Evolutionary conservation across 2,888 invertebrate species (phyloP), one percentile per base, ranked within the genome.

Genomic region (Blomia tropicalis): DNA sequence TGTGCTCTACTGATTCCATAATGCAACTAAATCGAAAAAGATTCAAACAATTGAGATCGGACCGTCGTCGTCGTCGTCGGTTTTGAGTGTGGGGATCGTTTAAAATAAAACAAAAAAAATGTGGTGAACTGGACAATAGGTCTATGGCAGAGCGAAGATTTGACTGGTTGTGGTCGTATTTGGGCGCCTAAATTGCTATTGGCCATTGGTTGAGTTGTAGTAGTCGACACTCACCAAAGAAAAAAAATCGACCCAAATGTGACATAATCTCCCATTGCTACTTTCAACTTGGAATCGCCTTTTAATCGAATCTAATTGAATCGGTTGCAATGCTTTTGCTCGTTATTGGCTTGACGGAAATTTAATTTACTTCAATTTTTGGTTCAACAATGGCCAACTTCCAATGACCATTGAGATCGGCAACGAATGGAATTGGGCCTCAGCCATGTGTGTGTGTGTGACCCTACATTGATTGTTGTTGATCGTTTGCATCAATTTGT

Each of bases 211-310:
- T 41, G 41, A 41, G 41, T n/a, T 17, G 41, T n/a, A 41, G 41
- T n/a, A 41, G 41, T n/a, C 14, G 41, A 14, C 51, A 47, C 7
- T 47, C n/a, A 47, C 51, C 51, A n/a, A 7, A 47, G 7, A 47
- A 47, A 47, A 11, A 7, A n/a, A 47, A 47, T 47, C 51, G 51
- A 47, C 11, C n/a, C 51, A 7, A n/a, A 47, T n/a, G 22, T 47
- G 51, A 47, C 51, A 47, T 47, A 11, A 47, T 47, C 51, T 47
- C n/a, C n/a, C 51, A 47, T 47, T 47, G n/a, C 51, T n/a, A 47
- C 51, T 47, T 47, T 7, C 51, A 7, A n/a, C 14, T 27, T 47
- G 51, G 7, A n/a, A n/a, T n/a, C n/a, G n/a, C 51, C n/a, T 47
- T 47, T 47, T 47, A 47, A 47, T 47, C 51, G 51, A 47, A 47